A percentile compares a stretch with the other conserved stretches of the same genome.
These are phyloP conservation scores for Amphipyra tragopoginis DNA, from an alignment of 2,888 invertebrate species.

Conservation along the genomic window DNA sequence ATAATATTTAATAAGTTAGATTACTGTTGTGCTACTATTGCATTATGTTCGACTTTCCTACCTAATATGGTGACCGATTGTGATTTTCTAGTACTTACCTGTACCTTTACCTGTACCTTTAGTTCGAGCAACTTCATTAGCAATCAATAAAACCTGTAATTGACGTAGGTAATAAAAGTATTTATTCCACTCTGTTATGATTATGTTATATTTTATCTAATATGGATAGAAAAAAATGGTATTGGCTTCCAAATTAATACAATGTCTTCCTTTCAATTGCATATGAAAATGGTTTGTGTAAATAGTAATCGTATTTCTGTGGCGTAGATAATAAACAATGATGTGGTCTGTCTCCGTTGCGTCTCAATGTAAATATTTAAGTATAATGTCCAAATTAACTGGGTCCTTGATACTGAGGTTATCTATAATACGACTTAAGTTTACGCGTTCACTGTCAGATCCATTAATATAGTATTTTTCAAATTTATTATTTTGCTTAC, in stretches of 20 bases:
- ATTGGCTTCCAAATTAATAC: no score
- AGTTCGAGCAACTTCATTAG: neutral
- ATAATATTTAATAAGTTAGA: no score
- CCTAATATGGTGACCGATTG: neutral
- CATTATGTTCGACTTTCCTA: no score
- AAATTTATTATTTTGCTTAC: no score
- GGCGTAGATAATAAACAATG: neutral
- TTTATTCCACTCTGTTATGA: no score
- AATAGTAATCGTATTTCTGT: neutral
- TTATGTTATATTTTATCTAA: no score
- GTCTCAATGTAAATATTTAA: constrained; percentile 5
- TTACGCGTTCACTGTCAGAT: neutral
- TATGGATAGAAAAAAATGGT: no score
- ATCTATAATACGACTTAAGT: neutral
- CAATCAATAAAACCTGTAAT: neutral
- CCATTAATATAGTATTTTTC: neutral
- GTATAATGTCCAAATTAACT: neutral
- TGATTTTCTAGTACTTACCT: neutral
- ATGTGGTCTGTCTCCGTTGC: neutral
- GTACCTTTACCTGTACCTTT: no score
- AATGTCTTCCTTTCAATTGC: no score
- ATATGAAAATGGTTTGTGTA: no score
- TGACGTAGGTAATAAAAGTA: constrained; percentile 1
- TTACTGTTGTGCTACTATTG: no score
- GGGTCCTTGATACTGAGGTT: constrained; percentile 25